Conservation (phyloP, 1,140 invertebrate genomes). For the Lasioglossum albipes region DNA sequence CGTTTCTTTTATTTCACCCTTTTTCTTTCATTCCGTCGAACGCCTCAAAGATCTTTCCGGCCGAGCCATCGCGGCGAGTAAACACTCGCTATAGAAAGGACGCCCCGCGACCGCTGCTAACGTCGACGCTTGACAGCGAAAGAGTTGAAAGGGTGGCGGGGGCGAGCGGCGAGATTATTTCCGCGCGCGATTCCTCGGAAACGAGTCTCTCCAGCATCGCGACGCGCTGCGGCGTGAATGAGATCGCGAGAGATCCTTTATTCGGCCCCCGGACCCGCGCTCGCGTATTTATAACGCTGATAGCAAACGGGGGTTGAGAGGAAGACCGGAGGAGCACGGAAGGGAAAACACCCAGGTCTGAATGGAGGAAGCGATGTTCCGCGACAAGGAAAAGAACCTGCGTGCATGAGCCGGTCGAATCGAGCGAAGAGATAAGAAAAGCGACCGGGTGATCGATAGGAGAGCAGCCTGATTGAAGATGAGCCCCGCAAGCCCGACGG, state of each 20-base stretch:
- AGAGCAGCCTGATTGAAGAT: conserved; percentile 5
- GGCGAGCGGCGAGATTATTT: conserved; percentile 36
- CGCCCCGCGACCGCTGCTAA: conserved; percentile 25
- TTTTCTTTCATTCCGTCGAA: conserved; percentile 26
- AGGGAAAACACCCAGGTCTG: too few species aligned
- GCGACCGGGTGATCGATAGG: conserved; percentile 18
- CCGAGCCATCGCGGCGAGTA: conserved; percentile 32
- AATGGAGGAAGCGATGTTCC: neutral
- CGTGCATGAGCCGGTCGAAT: neutral
- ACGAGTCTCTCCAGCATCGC: neutral
- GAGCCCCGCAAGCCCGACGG: neutral
- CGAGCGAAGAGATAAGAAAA: conserved; percentile 6
- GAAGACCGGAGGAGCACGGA: too few species aligned
- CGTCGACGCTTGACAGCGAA: neutral
- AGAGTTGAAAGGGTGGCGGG: conserved; percentile 6
- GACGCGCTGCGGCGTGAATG: neutral
- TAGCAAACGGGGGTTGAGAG: too few species aligned
- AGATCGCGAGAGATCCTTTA: too few species aligned
- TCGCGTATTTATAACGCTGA: too few species aligned
- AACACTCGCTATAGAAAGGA: conserved; percentile 35
- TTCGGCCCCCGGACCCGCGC: too few species aligned
- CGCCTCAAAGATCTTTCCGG: conserved; percentile 17
- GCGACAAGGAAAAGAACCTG: conserved; percentile 2
- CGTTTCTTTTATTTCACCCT: neutral
- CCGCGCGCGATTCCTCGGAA: conserved; percentile 12